These are phyloP conservation scores for Ichneumon xanthorius DNA, from an alignment of 2,888 invertebrate genomes.

Conservation along the genomic window DNA sequence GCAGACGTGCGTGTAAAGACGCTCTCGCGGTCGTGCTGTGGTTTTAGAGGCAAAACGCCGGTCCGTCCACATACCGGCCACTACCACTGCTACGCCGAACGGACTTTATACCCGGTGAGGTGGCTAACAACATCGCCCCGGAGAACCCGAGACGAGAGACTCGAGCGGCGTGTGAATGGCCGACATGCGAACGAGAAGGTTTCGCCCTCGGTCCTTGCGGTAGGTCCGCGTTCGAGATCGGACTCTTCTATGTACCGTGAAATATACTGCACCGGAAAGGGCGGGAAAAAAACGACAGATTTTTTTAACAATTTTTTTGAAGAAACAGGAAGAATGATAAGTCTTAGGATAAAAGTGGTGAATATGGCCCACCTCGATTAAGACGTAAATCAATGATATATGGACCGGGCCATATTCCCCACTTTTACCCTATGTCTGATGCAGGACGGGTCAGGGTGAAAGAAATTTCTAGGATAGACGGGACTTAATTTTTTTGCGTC, in stretches of 20 bases:
- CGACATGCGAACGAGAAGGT: slow-evolving; percentile 48
- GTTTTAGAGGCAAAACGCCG: slow-evolving; percentile 4
- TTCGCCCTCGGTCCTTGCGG: slow-evolving; percentile 59
- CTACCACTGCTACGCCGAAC: slow-evolving; percentile 2
- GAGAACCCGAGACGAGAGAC: slow-evolving; percentile 59
- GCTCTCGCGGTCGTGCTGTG: slow-evolving; percentile 30
- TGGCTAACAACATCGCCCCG: slow-evolving; percentile 47
- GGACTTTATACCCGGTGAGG: slow-evolving; percentile 25
- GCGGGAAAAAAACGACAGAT: too few species aligned
- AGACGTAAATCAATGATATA: too few species aligned
- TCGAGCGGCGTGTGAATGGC: slow-evolving; percentile 62
- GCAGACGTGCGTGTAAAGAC: slow-evolving; percentile 45
- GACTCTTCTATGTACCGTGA: slow-evolving; percentile 6
- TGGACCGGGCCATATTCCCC: too few species aligned
- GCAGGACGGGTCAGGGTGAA: too few species aligned
- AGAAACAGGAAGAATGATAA: too few species aligned
- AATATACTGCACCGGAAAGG: too few species aligned
- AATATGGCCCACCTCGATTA: too few species aligned
- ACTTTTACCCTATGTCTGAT: too few species aligned
- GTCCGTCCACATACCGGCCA: not conserved
- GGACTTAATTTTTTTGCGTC: too few species aligned
- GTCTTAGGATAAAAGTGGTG: too few species aligned
- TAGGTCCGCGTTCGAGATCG: slow-evolving; percentile 56
- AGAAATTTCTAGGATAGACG: too few species aligned
- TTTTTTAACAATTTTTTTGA: too few species aligned